Evolutionary conservation across 2,888 invertebrate species (phyloP).

Genomic region (Calliphora vomitoria): DNA sequence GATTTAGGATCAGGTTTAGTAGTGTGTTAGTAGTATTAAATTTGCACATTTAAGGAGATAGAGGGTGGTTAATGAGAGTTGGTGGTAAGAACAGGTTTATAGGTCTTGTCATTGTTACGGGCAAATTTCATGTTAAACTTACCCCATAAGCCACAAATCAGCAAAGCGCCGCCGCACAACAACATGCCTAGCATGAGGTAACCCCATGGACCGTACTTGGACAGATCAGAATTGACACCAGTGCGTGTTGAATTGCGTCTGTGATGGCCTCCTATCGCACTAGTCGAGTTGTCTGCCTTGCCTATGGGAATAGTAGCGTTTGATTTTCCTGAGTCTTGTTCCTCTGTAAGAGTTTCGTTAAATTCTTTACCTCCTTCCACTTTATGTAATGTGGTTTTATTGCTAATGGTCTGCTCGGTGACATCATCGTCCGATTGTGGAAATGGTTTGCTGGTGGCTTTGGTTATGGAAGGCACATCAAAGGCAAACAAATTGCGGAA

Average conservation of each 20-base stretch:
- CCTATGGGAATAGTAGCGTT: slow-evolving; percentile 23
- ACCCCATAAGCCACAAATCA: slow-evolving; percentile 90
- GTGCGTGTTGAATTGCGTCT: slow-evolving; percentile 82
- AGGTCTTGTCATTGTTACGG: neutral
- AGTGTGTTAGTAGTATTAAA: neutral
- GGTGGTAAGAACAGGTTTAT: neutral
- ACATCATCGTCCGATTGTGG: neutral
- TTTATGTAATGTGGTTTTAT: slow-evolving; percentile 78
- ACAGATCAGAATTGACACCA: slow-evolving; percentile 86
- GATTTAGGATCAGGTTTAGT: neutral
- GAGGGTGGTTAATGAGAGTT: slow-evolving; percentile 44
- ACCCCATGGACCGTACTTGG: slow-evolving; percentile 91
- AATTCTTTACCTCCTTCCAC: slow-evolving; percentile 75
- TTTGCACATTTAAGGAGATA: slow-evolving; percentile 32
- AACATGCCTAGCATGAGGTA: slow-evolving; percentile 90
- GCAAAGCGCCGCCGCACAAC: slow-evolving; percentile 88
- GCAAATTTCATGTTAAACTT: slow-evolving; percentile 74
- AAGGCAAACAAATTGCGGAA: slow-evolving; percentile 83
- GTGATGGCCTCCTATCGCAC: slow-evolving; percentile 73
- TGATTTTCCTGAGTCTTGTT: slow-evolving; percentile 46
- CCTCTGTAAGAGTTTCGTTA: slow-evolving; percentile 17
- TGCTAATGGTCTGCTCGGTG: neutral
- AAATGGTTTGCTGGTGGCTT: slow-evolving; percentile 61
- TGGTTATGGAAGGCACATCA: slow-evolving; percentile 79
- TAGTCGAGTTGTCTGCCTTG: slow-evolving; percentile 52